phyloP scores from a whole-genome alignment of 2,113 vertebrate genomes.

The Dolichallabes microphthalmus region DNA sequence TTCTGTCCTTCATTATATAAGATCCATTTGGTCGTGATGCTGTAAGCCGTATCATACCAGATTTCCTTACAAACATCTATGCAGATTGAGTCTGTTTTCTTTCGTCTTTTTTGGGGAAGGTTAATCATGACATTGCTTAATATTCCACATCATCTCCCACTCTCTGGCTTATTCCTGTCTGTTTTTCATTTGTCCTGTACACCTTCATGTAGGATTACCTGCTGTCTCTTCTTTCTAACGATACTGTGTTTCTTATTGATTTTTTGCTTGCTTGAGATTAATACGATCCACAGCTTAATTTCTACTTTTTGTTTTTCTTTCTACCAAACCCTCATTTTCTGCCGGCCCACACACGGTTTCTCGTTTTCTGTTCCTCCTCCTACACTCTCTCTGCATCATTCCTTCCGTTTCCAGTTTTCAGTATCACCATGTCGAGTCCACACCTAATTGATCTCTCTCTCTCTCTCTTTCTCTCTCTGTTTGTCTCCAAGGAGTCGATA shows the following conservation, averaged over 20 bases:
- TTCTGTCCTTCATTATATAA: background rate
- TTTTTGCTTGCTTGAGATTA: background rate
- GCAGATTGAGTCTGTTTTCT: background rate
- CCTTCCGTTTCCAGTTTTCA: constrained; percentile 37
- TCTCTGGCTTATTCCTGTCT: background rate
- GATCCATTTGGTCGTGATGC: background rate
- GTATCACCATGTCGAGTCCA: constrained; percentile 2
- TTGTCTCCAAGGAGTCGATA: background rate
- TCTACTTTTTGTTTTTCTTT: constrained; percentile 33
- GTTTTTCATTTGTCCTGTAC: constrained; percentile 4
- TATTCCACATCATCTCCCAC: background rate
- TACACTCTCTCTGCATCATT: constrained; percentile 32
- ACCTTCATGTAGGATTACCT: background rate
- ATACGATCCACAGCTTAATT: constrained; percentile 8
- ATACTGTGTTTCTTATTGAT: background rate
- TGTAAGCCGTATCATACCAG: background rate
- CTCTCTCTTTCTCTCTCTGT: background rate
- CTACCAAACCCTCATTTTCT: background rate
- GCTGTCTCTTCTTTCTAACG: constrained; percentile 3
- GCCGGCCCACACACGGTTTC: constrained; percentile 18
- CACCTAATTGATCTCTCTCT: constrained; percentile 19
- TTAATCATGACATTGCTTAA: background rate
- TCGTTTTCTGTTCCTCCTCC: constrained; percentile 35
- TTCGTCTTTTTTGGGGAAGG: background rate
- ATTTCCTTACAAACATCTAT: background rate